phyloP scores from a whole-genome alignment of 2,797 vertebrate species.

The Vultur gryphus region DNA sequence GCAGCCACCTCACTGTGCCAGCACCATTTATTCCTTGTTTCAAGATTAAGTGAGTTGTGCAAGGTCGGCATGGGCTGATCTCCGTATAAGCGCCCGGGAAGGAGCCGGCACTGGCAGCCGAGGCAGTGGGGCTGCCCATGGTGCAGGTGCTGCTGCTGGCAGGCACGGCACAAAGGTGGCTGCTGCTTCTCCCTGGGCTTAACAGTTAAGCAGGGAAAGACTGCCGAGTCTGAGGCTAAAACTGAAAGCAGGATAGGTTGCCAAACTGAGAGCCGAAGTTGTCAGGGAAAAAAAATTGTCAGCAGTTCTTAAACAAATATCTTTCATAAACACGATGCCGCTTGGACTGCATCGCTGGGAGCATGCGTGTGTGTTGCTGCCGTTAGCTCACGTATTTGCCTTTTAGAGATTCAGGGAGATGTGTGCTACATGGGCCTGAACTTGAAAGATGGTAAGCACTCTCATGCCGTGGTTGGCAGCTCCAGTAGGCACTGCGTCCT shows the following conservation, averaged over 20 bases:
- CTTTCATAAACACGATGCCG: neutral
- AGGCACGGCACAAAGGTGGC: accelerated
- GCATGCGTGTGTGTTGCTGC: neutral
- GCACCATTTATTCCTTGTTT: neutral
- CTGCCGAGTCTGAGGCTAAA: neutral
- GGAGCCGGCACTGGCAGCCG: accelerated
- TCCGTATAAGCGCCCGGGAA: neutral
- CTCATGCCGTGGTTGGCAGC: neutral
- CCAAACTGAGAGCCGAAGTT: neutral
- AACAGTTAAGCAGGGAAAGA: neutral
- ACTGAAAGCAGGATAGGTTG: neutral
- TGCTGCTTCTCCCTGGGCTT: neutral
- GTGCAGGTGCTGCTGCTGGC: accelerated
- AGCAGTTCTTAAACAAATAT: conserved; percentile 32
- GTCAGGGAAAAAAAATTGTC: neutral
- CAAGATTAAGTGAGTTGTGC: neutral
- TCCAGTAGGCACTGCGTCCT: accelerated
- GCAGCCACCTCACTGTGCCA: neutral
- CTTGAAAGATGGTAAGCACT: neutral
- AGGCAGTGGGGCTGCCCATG: neutral
- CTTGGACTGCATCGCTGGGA: neutral
- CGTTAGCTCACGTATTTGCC: neutral
- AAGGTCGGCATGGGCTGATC: neutral
- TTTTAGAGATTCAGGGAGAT: neutral
- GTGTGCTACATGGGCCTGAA: neutral